Evolutionary conservation across 2,797 vertebrate species (phyloP).

Genomic region (Taeniopygia guttata): DNA sequence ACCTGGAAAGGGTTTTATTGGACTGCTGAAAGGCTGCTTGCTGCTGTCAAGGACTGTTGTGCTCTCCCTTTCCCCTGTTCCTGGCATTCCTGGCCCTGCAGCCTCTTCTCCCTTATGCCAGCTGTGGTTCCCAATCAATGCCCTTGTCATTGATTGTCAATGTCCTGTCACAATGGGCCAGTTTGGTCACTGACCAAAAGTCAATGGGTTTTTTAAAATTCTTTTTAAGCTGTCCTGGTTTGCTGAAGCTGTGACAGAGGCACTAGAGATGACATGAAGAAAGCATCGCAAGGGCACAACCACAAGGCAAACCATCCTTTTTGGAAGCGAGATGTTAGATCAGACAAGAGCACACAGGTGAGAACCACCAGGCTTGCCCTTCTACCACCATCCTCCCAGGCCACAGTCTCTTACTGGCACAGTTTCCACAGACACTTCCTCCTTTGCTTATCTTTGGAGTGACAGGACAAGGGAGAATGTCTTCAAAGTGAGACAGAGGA

Average conservation of each 20-base stretch:
- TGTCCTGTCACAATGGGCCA: no score
- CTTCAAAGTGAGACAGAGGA: not conserved
- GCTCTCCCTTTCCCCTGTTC: not conserved
- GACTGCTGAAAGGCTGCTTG: not conserved
- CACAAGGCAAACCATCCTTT: not conserved
- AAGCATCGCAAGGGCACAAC: not conserved
- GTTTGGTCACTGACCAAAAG: not conserved
- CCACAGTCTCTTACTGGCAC: not conserved
- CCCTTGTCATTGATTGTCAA: not conserved
- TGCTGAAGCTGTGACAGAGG: not conserved
- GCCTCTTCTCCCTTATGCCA: not conserved
- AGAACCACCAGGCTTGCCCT: not conserved
- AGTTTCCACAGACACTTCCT: not conserved
- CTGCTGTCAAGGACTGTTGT: fast-evolving
- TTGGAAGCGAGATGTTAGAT: not conserved
- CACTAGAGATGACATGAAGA: not conserved
- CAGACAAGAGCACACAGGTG: not conserved
- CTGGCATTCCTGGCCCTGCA: not conserved
- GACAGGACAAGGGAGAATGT: not conserved
- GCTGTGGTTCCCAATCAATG: not conserved
- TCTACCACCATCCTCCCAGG: not conserved
- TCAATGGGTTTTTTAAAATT: not conserved
- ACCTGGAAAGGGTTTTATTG: not conserved
- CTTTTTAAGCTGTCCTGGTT: not conserved
- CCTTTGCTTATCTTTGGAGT: not conserved